Evolutionary conservation across 2,797 vertebrate species (phyloP).

Genomic region (Monodelphis domestica): DNA sequence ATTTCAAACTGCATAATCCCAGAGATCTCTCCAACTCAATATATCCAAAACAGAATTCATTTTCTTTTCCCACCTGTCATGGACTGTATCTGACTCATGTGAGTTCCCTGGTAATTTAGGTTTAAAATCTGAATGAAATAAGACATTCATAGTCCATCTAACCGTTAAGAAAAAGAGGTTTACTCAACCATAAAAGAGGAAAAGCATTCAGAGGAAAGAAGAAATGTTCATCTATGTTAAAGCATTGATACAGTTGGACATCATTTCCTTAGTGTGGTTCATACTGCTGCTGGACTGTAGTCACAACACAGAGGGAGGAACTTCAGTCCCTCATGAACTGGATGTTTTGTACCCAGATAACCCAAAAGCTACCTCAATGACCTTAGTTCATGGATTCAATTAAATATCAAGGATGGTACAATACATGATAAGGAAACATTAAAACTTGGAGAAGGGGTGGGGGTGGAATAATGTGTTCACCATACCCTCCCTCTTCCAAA

Average conservation of each 20-base stretch:
- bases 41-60: not conserved
- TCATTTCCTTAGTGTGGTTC: not conserved
- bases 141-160: not conserved
- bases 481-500: not conserved
- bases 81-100: not conserved
- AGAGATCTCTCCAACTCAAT: not conserved
- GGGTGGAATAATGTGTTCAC: no score
- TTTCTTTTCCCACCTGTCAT: not conserved
- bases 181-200: not conserved
- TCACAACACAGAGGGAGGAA: not conserved
- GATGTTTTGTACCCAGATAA: not conserved
- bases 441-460: not conserved
- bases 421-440: not conserved
- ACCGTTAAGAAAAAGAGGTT: not conserved
- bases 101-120: not conserved
- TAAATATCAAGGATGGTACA: not conserved
- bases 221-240: not conserved
- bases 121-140: not conserved
- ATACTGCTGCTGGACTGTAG: not conserved
- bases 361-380: not conserved
- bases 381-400: not conserved
- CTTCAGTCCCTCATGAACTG: not conserved
- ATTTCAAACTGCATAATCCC: not conserved
- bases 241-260: not conserved
- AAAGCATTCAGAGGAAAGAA: not conserved